Evolutionary conservation across 2,113 vertebrate species (phyloP).

Genomic region (Recurvirostra avosetta): DNA sequence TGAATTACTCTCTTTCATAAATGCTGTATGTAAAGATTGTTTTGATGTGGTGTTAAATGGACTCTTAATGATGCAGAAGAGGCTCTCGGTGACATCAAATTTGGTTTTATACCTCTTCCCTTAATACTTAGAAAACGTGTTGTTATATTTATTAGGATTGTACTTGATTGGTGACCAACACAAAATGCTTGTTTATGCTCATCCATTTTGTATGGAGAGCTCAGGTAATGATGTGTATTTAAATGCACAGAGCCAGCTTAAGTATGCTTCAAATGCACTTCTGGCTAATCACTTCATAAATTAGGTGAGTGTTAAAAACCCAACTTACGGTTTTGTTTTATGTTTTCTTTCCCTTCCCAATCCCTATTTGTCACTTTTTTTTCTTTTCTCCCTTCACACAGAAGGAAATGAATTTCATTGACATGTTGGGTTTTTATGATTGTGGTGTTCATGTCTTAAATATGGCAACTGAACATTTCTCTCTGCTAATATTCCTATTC

Average conservation of each 20-base stretch:
- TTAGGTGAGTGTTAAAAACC: constrained; percentile 65
- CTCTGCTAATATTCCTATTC: background rate
- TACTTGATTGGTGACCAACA: background rate
- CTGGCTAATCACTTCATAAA: constrained; percentile 50
- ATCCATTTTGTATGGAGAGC: constrained; percentile 2
- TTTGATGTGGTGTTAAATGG: constrained; percentile 16
- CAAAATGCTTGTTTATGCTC: background rate
- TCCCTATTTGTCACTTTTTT: background rate
- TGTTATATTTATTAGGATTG: background rate
- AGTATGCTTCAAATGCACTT: constrained; percentile 50
- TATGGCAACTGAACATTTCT: background rate
- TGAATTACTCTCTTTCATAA: background rate
- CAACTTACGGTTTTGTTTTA: background rate
- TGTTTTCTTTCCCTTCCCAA: constrained; percentile 20
- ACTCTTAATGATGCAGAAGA: background rate
- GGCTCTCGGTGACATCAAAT: background rate
- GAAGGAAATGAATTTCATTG: background rate
- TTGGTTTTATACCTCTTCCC: background rate
- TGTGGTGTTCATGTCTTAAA: constrained; percentile 34
- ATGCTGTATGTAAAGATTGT: constrained; percentile 19
- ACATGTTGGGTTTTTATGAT: constrained; percentile 26
- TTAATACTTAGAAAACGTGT: background rate
- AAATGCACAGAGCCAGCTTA: constrained; percentile 56
- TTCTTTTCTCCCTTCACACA: background rate
- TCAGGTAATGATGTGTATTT: constrained; percentile 41